Conservation (phyloP, 92 coral and sea anemone genomes). For the Parazoanthus swiftii region DNA sequence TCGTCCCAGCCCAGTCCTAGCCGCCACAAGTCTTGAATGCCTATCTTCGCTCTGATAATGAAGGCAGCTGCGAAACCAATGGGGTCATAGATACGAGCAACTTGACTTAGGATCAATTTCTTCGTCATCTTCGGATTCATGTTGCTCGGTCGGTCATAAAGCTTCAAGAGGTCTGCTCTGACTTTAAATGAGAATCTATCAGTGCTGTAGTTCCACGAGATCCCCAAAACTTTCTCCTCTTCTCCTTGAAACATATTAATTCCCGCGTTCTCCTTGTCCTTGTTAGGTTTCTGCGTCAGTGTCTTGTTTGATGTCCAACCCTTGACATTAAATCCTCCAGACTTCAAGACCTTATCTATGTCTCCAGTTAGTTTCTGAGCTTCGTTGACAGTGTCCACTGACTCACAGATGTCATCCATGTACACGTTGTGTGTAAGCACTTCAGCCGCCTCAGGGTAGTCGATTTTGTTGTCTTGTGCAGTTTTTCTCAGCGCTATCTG, state of each 20-base stretch:
- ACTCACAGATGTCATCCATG: neutral
- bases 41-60: slow-evolving; percentile 52
- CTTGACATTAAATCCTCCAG: slow-evolving; percentile 26
- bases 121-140: slow-evolving; percentile 40
- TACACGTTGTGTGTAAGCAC: slow-evolving; percentile 39
- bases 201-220: neutral
- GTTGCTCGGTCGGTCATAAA: neutral
- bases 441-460: slow-evolving; percentile 53
- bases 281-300: slow-evolving; percentile 6
- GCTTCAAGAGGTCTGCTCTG: slow-evolving; percentile 8
- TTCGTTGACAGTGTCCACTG: too few species aligned
- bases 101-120: slow-evolving; percentile 49
- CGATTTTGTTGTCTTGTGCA: slow-evolving; percentile 47
- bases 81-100: slow-evolving; percentile 57
- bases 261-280: neutral
- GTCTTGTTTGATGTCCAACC: slow-evolving; percentile 37
- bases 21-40: slow-evolving; percentile 52
- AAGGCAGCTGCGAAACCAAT: slow-evolving; percentile 57
- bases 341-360: too few species aligned
- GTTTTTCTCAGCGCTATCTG: slow-evolving; percentile 64
- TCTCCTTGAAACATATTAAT: neutral
- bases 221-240: slow-evolving; percentile 47
- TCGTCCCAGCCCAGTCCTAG: slow-evolving; percentile 63
- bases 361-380: too few species aligned
- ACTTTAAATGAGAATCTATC: neutral